phyloP scores from a whole-genome alignment of 2,888 invertebrate species.

The Macrophya alboannulata region DNA sequence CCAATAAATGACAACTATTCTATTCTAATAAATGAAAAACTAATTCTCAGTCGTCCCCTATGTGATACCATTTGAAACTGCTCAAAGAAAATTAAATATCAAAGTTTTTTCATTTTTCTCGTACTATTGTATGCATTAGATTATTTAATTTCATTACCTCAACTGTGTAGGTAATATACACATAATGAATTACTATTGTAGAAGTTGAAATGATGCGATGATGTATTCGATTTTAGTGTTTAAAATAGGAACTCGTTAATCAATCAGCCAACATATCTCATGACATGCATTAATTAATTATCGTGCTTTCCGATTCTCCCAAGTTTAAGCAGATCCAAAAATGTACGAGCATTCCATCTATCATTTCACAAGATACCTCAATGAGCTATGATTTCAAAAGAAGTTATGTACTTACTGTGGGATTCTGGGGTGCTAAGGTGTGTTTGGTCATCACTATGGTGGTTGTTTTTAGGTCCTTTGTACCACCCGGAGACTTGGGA shows the following conservation, averaged over 20 bases:
- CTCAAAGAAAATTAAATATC: neutral
- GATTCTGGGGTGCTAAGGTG: slow-evolving; percentile 89
- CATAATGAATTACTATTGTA: neutral
- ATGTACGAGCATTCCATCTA: slow-evolving; percentile 12
- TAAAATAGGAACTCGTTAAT: neutral
- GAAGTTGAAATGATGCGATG: neutral
- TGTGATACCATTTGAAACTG: neutral
- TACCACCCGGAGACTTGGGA: slow-evolving; percentile 89
- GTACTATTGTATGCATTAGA: neutral
- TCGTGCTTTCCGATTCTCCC: slow-evolving; percentile 34
- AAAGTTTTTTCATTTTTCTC: neutral
- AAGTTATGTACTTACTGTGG: slow-evolving; percentile 81
- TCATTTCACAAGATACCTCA: neutral
- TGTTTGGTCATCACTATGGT: slow-evolving; percentile 97
- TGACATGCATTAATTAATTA: slow-evolving; percentile 24
- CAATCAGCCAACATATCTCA: neutral
- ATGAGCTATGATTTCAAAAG: neutral
- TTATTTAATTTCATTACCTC: neutral
- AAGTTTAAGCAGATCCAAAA: neutral
- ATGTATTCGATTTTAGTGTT: slow-evolving; percentile 6
- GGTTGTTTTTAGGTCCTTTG: slow-evolving; percentile 90
- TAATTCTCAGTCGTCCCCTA: neutral
- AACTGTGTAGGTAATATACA: neutral
- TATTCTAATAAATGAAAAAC: slow-evolving; percentile 8
- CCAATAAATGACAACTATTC: neutral